Conservation (phyloP, 2,888 invertebrate species). For the Lycophotia porphyrea region DNA sequence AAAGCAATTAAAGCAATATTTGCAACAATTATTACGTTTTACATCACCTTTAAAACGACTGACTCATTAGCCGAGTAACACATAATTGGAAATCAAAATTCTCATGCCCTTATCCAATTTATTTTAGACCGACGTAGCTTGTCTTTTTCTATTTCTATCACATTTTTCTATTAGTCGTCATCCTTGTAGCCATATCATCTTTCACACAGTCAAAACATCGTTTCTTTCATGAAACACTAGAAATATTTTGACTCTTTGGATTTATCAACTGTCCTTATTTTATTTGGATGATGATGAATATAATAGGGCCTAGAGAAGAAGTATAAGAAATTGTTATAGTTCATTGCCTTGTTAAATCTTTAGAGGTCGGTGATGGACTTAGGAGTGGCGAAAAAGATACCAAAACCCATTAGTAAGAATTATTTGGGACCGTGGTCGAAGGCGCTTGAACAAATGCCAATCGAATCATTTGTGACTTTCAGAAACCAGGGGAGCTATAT, state of each 20-base stretch:
- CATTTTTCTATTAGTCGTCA: not conserved
- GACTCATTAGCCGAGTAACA: not conserved
- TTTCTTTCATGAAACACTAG: not conserved
- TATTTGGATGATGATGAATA: not conserved
- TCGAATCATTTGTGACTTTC: not conserved
- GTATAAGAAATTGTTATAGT: not conserved
- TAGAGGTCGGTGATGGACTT: not conserved
- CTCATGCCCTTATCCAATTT: not conserved
- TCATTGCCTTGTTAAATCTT: not conserved
- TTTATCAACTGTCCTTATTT: not conserved
- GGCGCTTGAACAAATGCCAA: not conserved
- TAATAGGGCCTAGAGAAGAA: not conserved
- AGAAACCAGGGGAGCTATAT: not conserved
- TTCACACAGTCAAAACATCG: too few relatives aligned
- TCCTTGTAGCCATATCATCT: not conserved
- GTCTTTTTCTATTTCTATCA: not conserved
- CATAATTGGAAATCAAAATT: not conserved
- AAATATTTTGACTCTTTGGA: not conserved
- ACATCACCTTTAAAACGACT: not conserved
- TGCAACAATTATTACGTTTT: not conserved
- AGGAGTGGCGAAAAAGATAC: not conserved
- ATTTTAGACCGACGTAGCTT: not conserved
- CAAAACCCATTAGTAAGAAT: not conserved
- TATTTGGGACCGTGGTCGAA: too few relatives aligned
- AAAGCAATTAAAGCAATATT: constrained; percentile 4